Conservation (phyloP, 2,888 invertebrate species). For the Iselma pallidipennis region DNA sequence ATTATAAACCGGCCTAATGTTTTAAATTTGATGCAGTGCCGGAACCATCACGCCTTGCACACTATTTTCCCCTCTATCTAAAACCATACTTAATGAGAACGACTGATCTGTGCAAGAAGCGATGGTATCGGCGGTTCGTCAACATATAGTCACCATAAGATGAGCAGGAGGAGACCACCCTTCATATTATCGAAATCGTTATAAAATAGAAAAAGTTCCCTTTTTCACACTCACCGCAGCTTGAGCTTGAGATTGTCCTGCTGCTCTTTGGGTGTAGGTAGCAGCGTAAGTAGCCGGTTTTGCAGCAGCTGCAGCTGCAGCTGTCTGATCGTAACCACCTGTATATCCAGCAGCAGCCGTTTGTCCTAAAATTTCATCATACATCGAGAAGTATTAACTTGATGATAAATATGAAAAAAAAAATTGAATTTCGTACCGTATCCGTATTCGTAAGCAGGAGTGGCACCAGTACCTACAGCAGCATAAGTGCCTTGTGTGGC, state of each 20-base stretch:
- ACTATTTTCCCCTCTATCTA: too few species aligned
- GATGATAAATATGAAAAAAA: neutral
- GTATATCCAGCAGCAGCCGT: constrained; percentile 68
- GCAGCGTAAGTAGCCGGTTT: constrained; percentile 75
- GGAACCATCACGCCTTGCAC: too few species aligned
- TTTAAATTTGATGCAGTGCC: too few species aligned
- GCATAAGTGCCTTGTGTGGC: constrained; percentile 74
- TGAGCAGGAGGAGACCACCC: too few species aligned
- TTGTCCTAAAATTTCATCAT: constrained; percentile 60
- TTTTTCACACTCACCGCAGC: constrained; percentile 51
- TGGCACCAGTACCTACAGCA: constrained; percentile 58
- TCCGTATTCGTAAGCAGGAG: constrained; percentile 70
- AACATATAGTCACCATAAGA: too few species aligned
- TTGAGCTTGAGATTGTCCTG: constrained; percentile 52
- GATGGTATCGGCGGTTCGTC: too few species aligned
- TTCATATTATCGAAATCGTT: too few species aligned
- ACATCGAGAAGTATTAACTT: neutral
- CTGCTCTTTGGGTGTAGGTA: constrained; percentile 66
- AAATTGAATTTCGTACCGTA: constrained; percentile 60
- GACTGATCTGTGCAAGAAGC: too few species aligned
- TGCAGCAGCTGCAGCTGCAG: constrained; percentile 62
- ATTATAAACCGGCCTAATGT: too few species aligned
- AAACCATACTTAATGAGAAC: too few species aligned
- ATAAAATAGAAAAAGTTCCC: too few species aligned
- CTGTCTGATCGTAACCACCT: constrained; percentile 64